A percentile compares a stretch with the other conserved stretches of the same genome.
Evolutionary conservation across 2,113 vertebrate species (phyloP).

Genomic region (Mustela lutreola): DNA sequence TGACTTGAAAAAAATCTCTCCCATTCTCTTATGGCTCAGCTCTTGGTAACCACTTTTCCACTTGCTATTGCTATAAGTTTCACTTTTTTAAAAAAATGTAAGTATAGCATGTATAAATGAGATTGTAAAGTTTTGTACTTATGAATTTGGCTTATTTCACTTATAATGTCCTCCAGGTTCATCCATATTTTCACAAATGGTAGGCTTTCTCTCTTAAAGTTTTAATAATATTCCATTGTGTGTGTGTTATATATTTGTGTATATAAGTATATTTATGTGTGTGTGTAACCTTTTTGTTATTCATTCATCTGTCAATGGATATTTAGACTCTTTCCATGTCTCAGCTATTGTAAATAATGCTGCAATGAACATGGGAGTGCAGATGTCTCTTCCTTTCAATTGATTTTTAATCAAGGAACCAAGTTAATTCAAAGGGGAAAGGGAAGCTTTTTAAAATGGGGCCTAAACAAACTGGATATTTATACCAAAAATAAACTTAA

Average conservation of each 20-base stretch:
- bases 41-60: not conserved
- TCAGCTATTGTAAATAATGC: not conserved
- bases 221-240: not conserved
- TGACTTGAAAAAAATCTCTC: not conserved
- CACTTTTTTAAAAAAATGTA: not conserved
- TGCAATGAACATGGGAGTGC: not conserved
- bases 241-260: not conserved
- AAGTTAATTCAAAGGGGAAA: conserved; percentile 18
- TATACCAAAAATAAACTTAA: not conserved
- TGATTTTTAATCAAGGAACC: not conserved
- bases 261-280: not conserved
- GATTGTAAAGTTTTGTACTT: not conserved
- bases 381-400: not conserved
- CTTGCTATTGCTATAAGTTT: not conserved
- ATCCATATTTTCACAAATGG: not conserved
- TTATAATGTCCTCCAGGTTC: not conserved
- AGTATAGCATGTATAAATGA: not conserved
- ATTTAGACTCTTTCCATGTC: not conserved
- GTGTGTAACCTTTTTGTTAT: not conserved
- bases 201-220: not conserved
- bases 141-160: not conserved
- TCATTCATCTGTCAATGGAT: not conserved
- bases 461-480: not conserved
- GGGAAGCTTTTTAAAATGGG: not conserved
- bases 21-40: not conserved